Evolutionary conservation across 2,797 vertebrate species (phyloP), one percentile per base, ranked within the genome.

Genomic region (Dendrocincla tyrannina): DNA sequence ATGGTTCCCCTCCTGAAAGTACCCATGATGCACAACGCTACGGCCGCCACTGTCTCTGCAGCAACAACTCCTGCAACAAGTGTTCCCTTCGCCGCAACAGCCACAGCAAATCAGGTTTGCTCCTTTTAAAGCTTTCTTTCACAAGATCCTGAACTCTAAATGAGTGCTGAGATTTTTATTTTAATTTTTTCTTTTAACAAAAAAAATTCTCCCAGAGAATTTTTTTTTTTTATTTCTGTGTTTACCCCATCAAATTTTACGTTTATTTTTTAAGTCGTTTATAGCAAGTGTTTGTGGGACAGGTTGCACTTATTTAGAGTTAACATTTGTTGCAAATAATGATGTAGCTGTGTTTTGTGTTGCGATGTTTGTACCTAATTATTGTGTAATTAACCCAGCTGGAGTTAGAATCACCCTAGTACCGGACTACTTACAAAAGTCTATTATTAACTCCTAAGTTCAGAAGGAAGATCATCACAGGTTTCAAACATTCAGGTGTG

Each of bases 71-170:
- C 99, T 99, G 99, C 99, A 99, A 99, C 99, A 99, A 99, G 99
- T 99, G 99, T 99, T 98, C 99, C 99, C 99, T 99, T 99, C 99
- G 99, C 99, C 98, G 99, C 99, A 99, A 98, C 99, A 99, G 99
- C 99, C 98, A 98, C 99, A 99, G 99, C 99, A 99, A 99, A 99
- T 99, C 99, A 99, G 99, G 99, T 99, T 99, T 99, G 99, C 99
- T 99, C 99, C 99, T 99, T 99, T 99, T 99, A 99, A 99, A 99
- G 99, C 99, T 99, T 99, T 99, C 99, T 99, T 98, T 99, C 99
- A 98, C 98, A 97, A 98, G 98, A 99, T 98, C 98, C 98, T 98
- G 95, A 99, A 98, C 98, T 99, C 98, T 98, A 98, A 99, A 99
- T 99, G 98, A 99, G 98, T 99, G 98, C 99, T 99, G 98, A 98